Evolutionary conservation across 2,888 invertebrate species (phyloP), one percentile per base, ranked within the genome.

Genomic region (Drosophila picticornis): DNA sequence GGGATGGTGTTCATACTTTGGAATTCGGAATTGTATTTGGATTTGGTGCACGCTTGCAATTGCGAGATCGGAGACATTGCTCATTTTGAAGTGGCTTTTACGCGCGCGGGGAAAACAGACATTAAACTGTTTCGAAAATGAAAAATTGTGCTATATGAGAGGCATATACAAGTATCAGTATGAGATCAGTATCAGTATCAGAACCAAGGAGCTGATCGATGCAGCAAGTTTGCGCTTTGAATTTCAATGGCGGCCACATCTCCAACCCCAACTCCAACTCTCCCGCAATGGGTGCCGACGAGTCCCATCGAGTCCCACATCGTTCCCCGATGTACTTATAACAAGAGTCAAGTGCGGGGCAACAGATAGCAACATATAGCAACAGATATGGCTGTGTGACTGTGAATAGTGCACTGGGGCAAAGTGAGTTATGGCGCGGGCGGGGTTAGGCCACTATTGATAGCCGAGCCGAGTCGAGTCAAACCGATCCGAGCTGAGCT

Each of bases 151-250:
- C 77, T 77, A 76, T 83, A 76, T 52, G 82, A 84, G 71, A 69
- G 55, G 83, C 84, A 85, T 84, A 66, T 77, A 69, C 80, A 83
- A 81, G 69, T 71, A 34, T 62, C 52, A 9, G 11, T 48, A 43
- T 25, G 31, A 25, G 34, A 36, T 29, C 27, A 10, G 32, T 29
- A 61, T 43, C 63, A 25, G 29, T 53, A 19, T 34, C 51, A n/a
- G 25, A 40, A 9, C 74, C 48, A 73, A 66, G 50, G 66, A 81
- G 74, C 85, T 86, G 87, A 91, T 90, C 88, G 86, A 91, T 88
- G 88, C 83, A 86, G 83, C 83, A 85, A 87, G 89, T 81, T 91
- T 90, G 92, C 84, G 91, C 91, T 61, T 91, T 84, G 92, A 91
- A 91, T 91, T 89, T 90, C 91, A 91, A 91, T 91, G 91, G 91